phyloP scores from a whole-genome alignment of 2,888 invertebrate species.

The Chrysomela aeneicollis region DNA sequence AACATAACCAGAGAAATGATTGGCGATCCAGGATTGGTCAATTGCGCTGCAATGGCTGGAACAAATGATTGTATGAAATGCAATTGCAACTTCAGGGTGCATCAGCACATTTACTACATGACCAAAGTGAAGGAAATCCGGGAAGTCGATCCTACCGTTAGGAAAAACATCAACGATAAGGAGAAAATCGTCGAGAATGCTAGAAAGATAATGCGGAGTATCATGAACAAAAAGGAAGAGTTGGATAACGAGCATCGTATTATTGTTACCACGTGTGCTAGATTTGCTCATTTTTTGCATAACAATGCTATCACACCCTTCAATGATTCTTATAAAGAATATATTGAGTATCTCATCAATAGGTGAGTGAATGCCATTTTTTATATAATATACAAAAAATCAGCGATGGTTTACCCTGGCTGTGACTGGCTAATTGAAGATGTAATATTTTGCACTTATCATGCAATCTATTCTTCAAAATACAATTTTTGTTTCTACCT shows the following conservation, averaged over 20 bases:
- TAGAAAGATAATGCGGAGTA: constrained; percentile 43
- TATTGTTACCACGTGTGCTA: constrained; percentile 51
- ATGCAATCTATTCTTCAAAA: too few relatives aligned
- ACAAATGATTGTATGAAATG: constrained; percentile 49
- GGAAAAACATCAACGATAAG: constrained; percentile 45
- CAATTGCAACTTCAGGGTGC: constrained; percentile 51
- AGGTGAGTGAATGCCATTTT: constrained; percentile 46
- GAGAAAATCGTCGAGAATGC: constrained; percentile 42
- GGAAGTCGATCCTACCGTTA: constrained; percentile 47
- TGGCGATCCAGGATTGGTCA: constrained; percentile 50
- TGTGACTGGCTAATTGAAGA: too few relatives aligned
- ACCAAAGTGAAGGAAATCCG: constrained; percentile 48
- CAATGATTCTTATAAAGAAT: constrained; percentile 54
- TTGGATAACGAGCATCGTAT: constrained; percentile 48
- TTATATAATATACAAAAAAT: too few relatives aligned
- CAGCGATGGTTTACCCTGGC: too few relatives aligned
- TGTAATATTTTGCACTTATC: too few relatives aligned
- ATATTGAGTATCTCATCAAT: constrained; percentile 53
- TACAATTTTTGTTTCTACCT: too few relatives aligned
- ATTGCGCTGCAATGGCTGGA: constrained; percentile 52
- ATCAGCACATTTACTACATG: constrained; percentile 57
- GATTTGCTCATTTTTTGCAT: constrained; percentile 55
- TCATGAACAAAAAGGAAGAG: constrained; percentile 41
- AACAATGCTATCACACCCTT: constrained; percentile 54
- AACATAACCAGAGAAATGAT: constrained; percentile 54